Conservation (phyloP, 2,113 vertebrate species). For the Otus sunia region DNA sequence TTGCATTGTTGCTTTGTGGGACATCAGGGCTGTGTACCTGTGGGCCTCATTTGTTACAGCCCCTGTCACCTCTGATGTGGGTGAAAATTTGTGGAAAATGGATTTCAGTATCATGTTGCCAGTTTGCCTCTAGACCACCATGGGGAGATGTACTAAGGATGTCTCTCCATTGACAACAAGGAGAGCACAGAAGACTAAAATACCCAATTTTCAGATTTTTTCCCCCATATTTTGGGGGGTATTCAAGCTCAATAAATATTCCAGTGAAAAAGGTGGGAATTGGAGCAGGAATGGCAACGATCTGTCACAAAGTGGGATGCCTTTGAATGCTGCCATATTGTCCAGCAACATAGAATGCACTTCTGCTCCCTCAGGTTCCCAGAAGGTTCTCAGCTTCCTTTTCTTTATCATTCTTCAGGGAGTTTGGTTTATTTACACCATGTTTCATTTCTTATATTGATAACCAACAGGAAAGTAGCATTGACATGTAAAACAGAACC, state of each 20-base stretch:
- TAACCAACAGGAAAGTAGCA: background rate
- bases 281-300: background rate
- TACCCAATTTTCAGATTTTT: background rate
- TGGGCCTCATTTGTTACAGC: background rate
- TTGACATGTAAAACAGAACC: background rate
- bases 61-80: background rate
- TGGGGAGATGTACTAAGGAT: background rate
- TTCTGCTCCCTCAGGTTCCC: background rate
- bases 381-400: background rate
- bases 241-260: background rate
- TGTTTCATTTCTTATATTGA: background rate
- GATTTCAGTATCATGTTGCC: background rate
- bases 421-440: background rate
- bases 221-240: rapidly evolving
- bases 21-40: background rate
- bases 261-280: background rate
- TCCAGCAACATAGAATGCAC: background rate
- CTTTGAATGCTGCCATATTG: background rate
- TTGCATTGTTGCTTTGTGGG: background rate
- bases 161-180: background rate
- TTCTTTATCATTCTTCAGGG: background rate
- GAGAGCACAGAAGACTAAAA: background rate
- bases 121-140: background rate
- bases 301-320: background rate
- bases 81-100: background rate